phyloP scores from a whole-genome alignment of 2,888 invertebrate species.

The Temnothorax ravouxi region DNA sequence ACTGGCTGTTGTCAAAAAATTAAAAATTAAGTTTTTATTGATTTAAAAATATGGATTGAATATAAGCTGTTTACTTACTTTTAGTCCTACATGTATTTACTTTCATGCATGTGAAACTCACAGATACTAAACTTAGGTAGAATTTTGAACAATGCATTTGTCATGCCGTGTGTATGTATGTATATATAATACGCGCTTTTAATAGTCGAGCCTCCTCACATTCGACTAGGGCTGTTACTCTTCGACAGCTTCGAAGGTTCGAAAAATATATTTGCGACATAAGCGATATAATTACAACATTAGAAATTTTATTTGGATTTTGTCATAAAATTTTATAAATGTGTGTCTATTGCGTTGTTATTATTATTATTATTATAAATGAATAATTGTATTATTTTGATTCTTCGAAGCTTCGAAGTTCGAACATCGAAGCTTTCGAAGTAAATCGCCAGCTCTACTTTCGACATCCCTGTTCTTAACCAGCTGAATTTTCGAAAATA shows the following conservation, averaged over 20 bases:
- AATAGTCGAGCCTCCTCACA: neutral
- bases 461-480: neutral
- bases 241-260: no score
- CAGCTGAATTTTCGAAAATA: neutral
- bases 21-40: neutral
- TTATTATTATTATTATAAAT: no score
- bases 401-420: no score
- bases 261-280: no score
- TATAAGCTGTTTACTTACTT: neutral
- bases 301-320: no score
- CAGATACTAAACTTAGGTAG: neutral
- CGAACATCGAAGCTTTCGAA: no score
- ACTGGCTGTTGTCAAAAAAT: neutral
- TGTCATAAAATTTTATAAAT: no score
- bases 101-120: neutral
- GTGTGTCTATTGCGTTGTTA: no score
- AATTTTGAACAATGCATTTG: slow-evolving; percentile 12
- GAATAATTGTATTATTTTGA: no score
- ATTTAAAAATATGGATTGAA: slow-evolving; percentile 2
- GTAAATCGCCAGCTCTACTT: neutral
- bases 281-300: no score
- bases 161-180: slow-evolving; percentile 13
- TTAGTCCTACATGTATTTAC: neutral
- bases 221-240: no score
- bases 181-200: slow-evolving; percentile 27